A percentile compares a stretch with the other conserved stretches of the same genome.
Evolutionary conservation across 2,113 vertebrate genomes (phyloP).

Genomic region (Dendropsophus ebraccatus): DNA sequence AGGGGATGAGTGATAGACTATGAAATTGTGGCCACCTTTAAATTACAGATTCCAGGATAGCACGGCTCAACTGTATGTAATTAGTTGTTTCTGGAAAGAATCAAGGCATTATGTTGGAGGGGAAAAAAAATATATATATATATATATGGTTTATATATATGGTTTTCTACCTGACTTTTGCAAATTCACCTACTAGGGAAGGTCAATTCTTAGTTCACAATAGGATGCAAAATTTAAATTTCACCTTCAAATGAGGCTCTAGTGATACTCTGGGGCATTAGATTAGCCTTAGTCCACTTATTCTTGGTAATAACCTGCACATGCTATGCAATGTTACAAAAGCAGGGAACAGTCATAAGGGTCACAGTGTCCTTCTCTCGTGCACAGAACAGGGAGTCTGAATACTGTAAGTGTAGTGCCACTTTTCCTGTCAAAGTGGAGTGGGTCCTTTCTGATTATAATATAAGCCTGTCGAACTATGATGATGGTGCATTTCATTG

Average conservation of each 20-base stretch:
- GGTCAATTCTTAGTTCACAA: neutral
- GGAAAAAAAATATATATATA: neutral
- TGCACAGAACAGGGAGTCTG: no score
- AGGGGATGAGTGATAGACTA: slow-evolving; percentile 23
- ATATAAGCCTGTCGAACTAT: no score
- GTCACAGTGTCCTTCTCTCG: neutral
- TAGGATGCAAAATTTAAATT: neutral
- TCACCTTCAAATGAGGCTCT: neutral
- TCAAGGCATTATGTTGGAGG: neutral
- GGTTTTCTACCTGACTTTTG: neutral
- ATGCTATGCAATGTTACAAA: no score
- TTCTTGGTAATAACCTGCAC: no score
- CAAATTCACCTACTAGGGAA: neutral
- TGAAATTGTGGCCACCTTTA: neutral
- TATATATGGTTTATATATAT: neutral
- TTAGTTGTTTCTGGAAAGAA: neutral
- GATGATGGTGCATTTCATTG: no score
- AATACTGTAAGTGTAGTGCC: no score
- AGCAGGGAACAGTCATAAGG: no score
- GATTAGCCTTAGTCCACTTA: no score
- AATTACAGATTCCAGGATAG: neutral
- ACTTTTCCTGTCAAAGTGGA: no score
- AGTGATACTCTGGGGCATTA: no score
- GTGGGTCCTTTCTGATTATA: no score
- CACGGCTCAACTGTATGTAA: neutral